phyloP scores from a whole-genome alignment of 2,797 vertebrate species.

The Lagorchestes hirsutus region DNA sequence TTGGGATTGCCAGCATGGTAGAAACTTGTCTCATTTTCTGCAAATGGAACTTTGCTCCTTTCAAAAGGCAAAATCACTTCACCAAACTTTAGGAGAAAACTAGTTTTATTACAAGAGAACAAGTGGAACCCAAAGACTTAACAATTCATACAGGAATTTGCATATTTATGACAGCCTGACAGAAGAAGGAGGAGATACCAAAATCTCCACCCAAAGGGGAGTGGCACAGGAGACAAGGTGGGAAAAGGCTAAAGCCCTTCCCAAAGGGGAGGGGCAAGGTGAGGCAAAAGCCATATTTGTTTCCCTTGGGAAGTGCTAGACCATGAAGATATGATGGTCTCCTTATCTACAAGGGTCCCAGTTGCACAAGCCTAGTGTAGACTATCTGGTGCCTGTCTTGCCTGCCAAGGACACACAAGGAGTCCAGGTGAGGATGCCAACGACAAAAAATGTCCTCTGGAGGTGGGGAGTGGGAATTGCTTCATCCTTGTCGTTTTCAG shows the following conservation, averaged over 20 bases:
- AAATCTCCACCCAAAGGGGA: not conserved
- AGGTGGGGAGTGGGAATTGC: no score
- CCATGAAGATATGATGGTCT: not conserved
- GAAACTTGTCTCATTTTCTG: slow-evolving; percentile 54
- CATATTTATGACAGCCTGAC: not conserved
- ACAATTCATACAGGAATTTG: not conserved
- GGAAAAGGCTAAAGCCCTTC: not conserved
- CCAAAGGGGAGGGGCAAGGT: not conserved
- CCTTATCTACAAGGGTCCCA: not conserved
- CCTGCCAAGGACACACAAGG: not conserved
- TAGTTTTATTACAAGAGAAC: no score
- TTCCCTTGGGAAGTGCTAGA: not conserved
- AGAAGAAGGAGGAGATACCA: not conserved
- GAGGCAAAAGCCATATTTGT: not conserved
- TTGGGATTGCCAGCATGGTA: slow-evolving; percentile 5
- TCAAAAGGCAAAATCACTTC: no score
- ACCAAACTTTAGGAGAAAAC: no score
- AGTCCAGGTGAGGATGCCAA: not conserved
- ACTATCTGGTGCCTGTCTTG: not conserved
- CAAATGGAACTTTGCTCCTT: no score
- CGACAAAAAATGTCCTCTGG: not conserved
- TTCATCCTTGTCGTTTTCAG: not conserved
- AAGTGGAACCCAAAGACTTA: not conserved
- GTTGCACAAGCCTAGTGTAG: not conserved
- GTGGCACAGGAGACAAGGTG: not conserved